phyloP scores from a whole-genome alignment of 2,113 vertebrate genomes.

The Amblyornis subalaris region DNA sequence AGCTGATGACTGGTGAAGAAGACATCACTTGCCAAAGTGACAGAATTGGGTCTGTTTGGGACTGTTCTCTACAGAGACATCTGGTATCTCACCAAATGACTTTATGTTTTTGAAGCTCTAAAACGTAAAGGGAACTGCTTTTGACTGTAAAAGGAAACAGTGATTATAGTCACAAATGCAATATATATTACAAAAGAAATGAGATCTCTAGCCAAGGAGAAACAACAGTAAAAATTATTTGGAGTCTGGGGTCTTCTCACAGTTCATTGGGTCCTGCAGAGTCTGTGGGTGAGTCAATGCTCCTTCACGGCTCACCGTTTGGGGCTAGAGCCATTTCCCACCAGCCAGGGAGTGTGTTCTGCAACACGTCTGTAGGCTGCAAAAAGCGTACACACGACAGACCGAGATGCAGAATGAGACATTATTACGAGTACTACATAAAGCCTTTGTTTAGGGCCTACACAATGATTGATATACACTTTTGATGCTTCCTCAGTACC shows the following conservation, averaged over 20 bases:
- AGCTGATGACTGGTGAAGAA: neutral
- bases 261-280: neutral
- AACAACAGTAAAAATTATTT: neutral
- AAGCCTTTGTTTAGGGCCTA: neutral
- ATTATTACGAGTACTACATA: neutral
- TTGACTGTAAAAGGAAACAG: neutral
- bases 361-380: neutral
- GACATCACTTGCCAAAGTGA: neutral
- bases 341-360: neutral
- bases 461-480: neutral
- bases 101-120: neutral
- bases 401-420: neutral
- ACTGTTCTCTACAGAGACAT: neutral
- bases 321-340: neutral
- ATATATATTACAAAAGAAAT: neutral
- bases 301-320: neutral
- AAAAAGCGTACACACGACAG: neutral
- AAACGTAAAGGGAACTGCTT: neutral
- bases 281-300: neutral
- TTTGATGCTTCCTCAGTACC: neutral
- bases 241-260: accelerated
- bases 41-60: neutral
- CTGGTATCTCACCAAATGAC: neutral
- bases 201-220: neutral
- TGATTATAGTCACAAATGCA: neutral